These are phyloP conservation scores for Periophthalmus magnuspinnatus DNA, from an alignment of 2,797 vertebrate species.

Conservation along the genomic window DNA sequence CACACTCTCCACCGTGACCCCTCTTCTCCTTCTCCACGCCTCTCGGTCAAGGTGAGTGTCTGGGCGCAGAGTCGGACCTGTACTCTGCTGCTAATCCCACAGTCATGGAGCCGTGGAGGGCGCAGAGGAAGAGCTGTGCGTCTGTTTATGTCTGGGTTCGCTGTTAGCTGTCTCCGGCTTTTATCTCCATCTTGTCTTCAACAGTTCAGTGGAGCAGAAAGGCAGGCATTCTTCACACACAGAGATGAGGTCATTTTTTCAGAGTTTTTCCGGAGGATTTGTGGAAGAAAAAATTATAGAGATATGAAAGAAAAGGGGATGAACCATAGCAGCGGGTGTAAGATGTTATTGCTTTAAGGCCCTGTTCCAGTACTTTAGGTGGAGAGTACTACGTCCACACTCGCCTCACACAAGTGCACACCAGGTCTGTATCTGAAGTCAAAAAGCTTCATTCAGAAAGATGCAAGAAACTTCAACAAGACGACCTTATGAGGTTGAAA, in stretches of 20 bases:
- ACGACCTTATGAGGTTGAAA: no score
- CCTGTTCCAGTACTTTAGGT: no score
- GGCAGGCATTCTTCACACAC: background rate
- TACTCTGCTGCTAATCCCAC: constrained; percentile 28
- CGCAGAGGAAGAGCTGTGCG: constrained; percentile 9
- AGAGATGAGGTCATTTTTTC: background rate
- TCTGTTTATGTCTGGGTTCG: background rate
- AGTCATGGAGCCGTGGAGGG: constrained; percentile 20
- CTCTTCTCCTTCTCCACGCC: constrained; percentile 36
- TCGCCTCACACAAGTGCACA: no score
- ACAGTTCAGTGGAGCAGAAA: constrained; percentile 9
- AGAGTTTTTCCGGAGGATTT: background rate
- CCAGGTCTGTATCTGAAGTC: no score
- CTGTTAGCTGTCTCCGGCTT: background rate
- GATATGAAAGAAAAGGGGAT: background rate
- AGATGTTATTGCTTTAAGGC: background rate
- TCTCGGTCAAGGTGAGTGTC: constrained; percentile 39
- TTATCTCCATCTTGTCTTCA: constrained; percentile 1
- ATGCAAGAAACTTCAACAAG: no score
- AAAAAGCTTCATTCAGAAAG: no score
- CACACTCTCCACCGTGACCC: constrained; percentile 19
- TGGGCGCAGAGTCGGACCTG: constrained; percentile 8
- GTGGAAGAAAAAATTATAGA: background rate
- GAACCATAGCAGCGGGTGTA: background rate
- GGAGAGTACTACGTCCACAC: no score